Evolutionary conservation across 1,140 invertebrate genomes (phyloP).

Genomic region (Hermetia illucens): DNA sequence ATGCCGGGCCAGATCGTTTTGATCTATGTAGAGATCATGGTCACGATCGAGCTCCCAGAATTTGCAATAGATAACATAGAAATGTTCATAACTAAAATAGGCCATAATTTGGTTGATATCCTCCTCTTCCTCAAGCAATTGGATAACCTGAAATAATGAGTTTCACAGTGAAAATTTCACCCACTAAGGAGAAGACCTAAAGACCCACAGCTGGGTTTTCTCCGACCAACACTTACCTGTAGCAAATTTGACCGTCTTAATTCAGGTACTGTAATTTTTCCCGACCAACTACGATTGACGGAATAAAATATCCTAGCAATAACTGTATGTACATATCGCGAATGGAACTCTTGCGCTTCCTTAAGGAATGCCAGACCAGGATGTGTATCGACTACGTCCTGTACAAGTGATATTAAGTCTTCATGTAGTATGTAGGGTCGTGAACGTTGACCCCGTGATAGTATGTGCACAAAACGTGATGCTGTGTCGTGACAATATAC

Average conservation of each 20-base stretch:
- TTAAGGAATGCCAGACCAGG: conserved; percentile 93
- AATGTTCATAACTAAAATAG: conserved; percentile 99
- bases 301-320: conserved; percentile 97
- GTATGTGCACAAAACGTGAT: conserved; percentile 77
- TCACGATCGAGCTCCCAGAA: conserved; percentile 99
- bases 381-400: conserved; percentile 99
- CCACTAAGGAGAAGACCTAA: too few relatives aligned
- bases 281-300: conserved; percentile 96
- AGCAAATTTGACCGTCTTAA: conserved; percentile 81
- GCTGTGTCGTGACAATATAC: conserved; percentile 74
- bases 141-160: conserved; percentile 57
- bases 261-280: conserved; percentile 77
- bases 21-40: conserved; percentile 93
- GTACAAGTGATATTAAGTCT: conserved; percentile 85
- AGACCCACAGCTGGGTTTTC: too few relatives aligned
- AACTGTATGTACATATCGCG: conserved; percentile 92
- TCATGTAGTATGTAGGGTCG: conserved; percentile 51
- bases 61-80: conserved; percentile 99
- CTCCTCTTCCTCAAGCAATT: conserved; percentile 74
- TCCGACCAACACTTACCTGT: conserved; percentile 31
- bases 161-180: too few relatives aligned
- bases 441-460: conserved; percentile 49
- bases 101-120: conserved; percentile 97
- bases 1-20: conserved; percentile 84
- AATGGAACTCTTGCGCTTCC: conserved; percentile 97